A percentile compares a stretch with the other conserved stretches of the same genome.
These are phyloP conservation scores for Melanotaenia maccullochi DNA, from an alignment of 2,797 vertebrate species.

Conservation along the genomic window DNA sequence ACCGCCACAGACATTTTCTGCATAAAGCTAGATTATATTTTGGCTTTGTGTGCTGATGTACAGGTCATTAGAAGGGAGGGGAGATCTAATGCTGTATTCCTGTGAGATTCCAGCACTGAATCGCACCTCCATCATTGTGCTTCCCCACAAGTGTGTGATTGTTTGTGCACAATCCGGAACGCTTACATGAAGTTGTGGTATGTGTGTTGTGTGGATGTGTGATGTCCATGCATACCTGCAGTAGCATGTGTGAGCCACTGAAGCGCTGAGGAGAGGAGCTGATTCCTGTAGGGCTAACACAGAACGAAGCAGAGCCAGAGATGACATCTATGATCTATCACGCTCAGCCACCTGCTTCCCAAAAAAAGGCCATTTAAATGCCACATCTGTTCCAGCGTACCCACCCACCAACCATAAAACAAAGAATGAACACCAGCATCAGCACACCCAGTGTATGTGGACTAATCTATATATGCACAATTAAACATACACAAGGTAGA, in stretches of 20 bases:
- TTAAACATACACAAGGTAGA: constrained; percentile 5
- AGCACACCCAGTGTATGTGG: constrained; percentile 20
- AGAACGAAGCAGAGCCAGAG: constrained; percentile 66
- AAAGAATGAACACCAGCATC: constrained; percentile 23
- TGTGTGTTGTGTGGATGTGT: constrained; percentile 1
- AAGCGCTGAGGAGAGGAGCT: constrained; percentile 51
- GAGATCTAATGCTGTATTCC: constrained; percentile 48
- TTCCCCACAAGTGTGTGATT: constrained; percentile 14
- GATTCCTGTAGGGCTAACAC: constrained; percentile 61
- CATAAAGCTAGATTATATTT: constrained; percentile 40
- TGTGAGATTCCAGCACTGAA: constrained; percentile 45
- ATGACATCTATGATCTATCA: constrained; percentile 81
- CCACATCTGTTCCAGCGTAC: constrained; percentile 71
- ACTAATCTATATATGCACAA: constrained; percentile 11
- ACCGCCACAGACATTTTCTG: constrained; percentile 37
- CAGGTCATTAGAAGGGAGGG: constrained; percentile 64
- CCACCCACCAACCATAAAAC: constrained; percentile 43
- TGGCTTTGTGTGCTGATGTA: constrained; percentile 37
- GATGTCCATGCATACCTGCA: not conserved
- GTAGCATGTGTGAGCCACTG: not conserved
- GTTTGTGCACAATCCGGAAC: constrained; percentile 4
- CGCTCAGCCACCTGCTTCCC: constrained; percentile 79
- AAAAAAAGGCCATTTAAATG: constrained; percentile 80
- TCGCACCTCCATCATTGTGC: constrained; percentile 54
- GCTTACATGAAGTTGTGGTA: constrained; percentile 4